Evolutionary conservation across 1,140 invertebrate species (phyloP), one percentile per base, ranked within the genome.

Genomic region (Pteromalus puparum): DNA sequence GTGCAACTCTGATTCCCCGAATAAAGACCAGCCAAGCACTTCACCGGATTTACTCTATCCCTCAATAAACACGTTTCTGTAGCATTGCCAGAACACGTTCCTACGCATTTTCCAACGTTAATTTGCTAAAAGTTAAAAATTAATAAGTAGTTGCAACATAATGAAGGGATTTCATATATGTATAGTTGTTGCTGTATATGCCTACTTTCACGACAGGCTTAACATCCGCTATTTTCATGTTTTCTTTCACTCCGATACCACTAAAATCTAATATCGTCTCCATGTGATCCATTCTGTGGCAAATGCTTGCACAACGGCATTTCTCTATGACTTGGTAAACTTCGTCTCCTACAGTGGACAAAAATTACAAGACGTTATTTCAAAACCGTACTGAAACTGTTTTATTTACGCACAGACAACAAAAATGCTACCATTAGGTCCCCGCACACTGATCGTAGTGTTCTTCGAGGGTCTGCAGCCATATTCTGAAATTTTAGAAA

Each of bases 61-160:
- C 92, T 87, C 15, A 92, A 86, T 53, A 94, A 84, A 83, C 93
- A 94, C 12, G 92, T 92, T 87, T 93, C 90, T 10, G 89, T 91
- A 42, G 89, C 82, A 70, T 90, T 92, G 0, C 88, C 88, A 10
- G 91, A 87, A 88, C 94, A 94, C 42, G 87, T 89, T 13, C 93
- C 94, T 48, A 92, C 89, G 76, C 94, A 94, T 82, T 92, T 90
- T 24, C 94, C 94, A 46, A 94, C 91, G 83, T 94, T 93, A 83
- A 94, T 93, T 86, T 92, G 89, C 93, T 94, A 61, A 34, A 61
- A 1, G 6, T 21, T 61, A 1, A 61, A 61, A 78, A 78, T 6
- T 15, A 15, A 26, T 28, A 75, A 75, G 10, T 75, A 34, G 30
- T 5, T 5, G 30, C 30, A 34, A 2, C 6, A 34, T 34, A 0